These are phyloP conservation scores for Dendrocincla tyrannina DNA, from an alignment of 2,797 vertebrate species.

Conservation along the genomic window DNA sequence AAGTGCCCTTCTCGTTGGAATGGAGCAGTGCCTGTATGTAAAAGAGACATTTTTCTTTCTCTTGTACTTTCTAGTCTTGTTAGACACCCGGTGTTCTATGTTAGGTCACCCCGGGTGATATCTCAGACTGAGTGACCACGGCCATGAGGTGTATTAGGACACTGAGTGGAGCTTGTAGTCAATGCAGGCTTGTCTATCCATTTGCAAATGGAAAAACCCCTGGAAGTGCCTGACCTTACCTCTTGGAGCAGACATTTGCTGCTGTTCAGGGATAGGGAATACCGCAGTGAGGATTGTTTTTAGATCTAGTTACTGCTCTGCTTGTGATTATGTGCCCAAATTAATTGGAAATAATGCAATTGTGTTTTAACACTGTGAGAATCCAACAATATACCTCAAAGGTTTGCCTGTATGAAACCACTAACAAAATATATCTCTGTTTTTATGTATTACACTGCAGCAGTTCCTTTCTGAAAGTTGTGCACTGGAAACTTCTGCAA, in stretches of 20 bases:
- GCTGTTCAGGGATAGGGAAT: neutral
- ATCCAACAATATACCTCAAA: neutral
- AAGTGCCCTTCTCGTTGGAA: neutral
- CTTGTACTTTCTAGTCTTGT: neutral
- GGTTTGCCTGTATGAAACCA: neutral
- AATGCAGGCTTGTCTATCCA: neutral
- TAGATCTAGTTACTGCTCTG: neutral
- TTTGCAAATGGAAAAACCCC: neutral
- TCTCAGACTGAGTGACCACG: neutral
- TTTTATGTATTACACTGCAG: neutral
- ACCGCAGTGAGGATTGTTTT: neutral
- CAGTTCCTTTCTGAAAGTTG: neutral
- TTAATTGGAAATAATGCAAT: neutral
- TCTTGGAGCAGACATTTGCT: neutral
- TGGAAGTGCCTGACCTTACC: neutral
- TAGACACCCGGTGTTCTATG: neutral
- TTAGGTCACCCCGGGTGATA: neutral
- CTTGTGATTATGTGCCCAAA: neutral
- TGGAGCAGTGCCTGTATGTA: neutral
- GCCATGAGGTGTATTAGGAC: neutral
- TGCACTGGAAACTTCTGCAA: neutral
- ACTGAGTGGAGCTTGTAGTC: neutral
- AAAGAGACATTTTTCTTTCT: neutral
- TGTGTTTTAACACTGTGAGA: neutral
- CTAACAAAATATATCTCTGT: neutral